A percentile compares a stretch with the other conserved stretches of the same genome.
Conservation (phyloP, 2,113 vertebrate genomes). For the Corythornis cristatus region DNA sequence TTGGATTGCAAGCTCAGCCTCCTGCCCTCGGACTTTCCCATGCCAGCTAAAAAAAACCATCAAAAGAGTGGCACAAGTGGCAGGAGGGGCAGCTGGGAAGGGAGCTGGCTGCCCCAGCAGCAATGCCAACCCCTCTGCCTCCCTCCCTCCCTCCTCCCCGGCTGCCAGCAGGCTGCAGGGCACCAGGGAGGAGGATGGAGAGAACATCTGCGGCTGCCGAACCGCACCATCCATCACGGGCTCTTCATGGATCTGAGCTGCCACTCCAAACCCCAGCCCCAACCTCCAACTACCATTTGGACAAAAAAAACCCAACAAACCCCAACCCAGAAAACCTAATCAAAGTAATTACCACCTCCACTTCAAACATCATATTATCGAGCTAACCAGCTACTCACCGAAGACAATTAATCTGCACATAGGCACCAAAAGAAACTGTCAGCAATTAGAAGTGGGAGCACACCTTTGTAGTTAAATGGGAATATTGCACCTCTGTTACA, state of each 20-base stretch:
- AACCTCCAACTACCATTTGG: neutral
- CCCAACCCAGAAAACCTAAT: neutral
- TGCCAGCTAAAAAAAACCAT: neutral
- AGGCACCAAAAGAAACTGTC: constrained; percentile 52
- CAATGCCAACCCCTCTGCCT: neutral
- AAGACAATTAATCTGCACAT: constrained; percentile 50
- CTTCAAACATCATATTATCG: constrained; percentile 50
- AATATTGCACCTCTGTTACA: constrained; percentile 52
- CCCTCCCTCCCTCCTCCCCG: neutral
- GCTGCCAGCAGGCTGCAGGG: neutral
- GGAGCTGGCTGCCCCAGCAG: neutral
- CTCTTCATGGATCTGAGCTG: neutral
- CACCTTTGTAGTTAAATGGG: constrained; percentile 57
- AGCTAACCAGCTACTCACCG: constrained; percentile 19
- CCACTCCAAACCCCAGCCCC: neutral
- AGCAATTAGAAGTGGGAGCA: constrained; percentile 54
- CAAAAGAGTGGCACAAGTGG: neutral
- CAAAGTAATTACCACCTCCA: constrained; percentile 48
- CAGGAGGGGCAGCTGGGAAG: neutral
- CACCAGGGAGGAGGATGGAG: neutral
- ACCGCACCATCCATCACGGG: fast-evolving
- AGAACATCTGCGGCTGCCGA: neutral
- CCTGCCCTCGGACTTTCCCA: constrained; percentile 6
- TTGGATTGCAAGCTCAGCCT: neutral
- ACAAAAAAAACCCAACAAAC: neutral